Evolutionary conservation across 2,888 invertebrate genomes (phyloP).

Genomic region (Rhaphigaster nebulosa): DNA sequence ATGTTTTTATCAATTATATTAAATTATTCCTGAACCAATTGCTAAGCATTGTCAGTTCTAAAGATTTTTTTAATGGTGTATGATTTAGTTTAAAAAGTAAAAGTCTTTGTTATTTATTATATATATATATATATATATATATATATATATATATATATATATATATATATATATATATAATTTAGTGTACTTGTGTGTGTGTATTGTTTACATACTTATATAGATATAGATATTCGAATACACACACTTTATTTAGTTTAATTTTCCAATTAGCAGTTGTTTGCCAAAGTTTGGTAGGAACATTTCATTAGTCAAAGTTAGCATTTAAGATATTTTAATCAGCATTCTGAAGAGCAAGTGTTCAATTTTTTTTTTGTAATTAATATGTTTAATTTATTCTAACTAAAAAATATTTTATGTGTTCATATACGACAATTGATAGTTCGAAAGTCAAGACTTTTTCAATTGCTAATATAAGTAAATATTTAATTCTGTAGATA

Average conservation of each 20-base stretch:
- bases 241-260: background rate
- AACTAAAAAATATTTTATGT: constrained; percentile 45
- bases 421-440: constrained; percentile 46
- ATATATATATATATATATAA: background rate
- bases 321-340: constrained; percentile 24
- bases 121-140: too few relatives aligned
- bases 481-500: constrained; percentile 43
- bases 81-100: background rate
- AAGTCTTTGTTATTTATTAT: background rate
- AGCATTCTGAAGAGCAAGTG: constrained; percentile 35
- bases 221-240: background rate
- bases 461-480: constrained; percentile 43
- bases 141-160: too few relatives aligned
- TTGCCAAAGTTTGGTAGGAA: background rate
- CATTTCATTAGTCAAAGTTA: background rate
- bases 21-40: background rate
- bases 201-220: background rate
- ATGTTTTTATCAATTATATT: background rate
- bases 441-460: constrained; percentile 42
- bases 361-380: constrained; percentile 25
- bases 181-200: too few relatives aligned
- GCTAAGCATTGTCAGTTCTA: background rate
- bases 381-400: background rate
- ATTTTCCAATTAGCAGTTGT: background rate
- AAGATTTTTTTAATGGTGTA: background rate